Evolutionary conservation across 2,797 vertebrate species (phyloP).

Genomic region (Halcyon leucocephala): DNA sequence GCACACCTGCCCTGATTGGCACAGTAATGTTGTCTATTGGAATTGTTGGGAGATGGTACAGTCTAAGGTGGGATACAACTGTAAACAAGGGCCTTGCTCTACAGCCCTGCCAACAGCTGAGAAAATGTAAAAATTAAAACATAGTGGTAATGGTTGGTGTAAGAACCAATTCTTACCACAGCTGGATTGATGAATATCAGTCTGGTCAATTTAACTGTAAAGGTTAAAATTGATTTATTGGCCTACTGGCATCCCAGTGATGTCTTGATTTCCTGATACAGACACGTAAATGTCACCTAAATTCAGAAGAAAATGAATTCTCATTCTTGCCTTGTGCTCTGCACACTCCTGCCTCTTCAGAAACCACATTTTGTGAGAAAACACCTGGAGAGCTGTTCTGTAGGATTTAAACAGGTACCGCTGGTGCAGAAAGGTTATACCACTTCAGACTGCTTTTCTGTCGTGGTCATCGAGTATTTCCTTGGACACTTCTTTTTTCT

Average conservation of each 20-base stretch:
- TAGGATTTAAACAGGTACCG: background rate
- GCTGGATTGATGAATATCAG: background rate
- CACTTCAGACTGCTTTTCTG: background rate
- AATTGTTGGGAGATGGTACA: rapidly evolving
- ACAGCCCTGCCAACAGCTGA: background rate
- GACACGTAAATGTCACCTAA: background rate
- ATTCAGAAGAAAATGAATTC: background rate
- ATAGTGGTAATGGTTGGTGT: background rate
- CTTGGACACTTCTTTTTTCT: background rate
- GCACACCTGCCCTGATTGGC: rapidly evolving
- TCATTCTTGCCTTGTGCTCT: background rate
- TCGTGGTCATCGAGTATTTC: background rate
- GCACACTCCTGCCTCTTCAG: background rate
- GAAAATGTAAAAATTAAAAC: background rate
- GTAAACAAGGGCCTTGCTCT: no score
- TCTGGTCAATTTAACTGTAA: background rate
- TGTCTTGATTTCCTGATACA: background rate
- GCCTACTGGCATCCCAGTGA: background rate
- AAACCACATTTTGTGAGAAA: background rate
- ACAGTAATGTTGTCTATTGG: rapidly evolving
- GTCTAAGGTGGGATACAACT: background rate
- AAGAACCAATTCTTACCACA: background rate
- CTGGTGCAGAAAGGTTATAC: background rate
- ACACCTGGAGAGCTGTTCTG: background rate
- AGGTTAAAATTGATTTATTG: background rate